Percentiles rank a stretch among this genome's conserved stretches.
phyloP scores from a whole-genome alignment of 2,113 vertebrate species.

The Lycocorax pyrrhopterus region DNA sequence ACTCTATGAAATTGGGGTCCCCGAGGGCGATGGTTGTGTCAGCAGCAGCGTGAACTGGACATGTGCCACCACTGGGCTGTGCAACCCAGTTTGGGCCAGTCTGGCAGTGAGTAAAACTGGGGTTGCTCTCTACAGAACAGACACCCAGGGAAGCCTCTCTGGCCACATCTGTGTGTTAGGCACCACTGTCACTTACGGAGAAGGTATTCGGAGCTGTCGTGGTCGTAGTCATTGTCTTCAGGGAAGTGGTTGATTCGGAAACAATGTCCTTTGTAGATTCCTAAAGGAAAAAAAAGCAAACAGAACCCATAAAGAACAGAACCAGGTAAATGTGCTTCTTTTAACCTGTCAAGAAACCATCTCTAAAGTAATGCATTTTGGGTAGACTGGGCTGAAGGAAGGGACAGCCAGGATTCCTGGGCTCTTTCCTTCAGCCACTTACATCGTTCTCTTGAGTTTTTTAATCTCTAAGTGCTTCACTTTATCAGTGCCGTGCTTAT shows the following conservation, averaged over 20 bases:
- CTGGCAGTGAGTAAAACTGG: neutral
- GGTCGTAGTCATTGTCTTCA: conserved; percentile 94
- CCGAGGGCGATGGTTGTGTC: neutral
- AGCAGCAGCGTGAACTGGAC: neutral
- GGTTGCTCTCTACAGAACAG: neutral
- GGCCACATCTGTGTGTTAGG: accelerated
- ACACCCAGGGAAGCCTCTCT: neutral
- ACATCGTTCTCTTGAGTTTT: neutral
- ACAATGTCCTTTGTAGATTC: conserved; percentile 93
- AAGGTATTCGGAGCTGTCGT: conserved; percentile 95
- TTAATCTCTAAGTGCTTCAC: conserved; percentile 5
- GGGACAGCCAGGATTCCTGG: neutral
- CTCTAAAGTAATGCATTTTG: neutral
- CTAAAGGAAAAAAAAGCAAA: conserved; percentile 64
- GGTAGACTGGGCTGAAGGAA: neutral
- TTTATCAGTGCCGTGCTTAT: neutral
- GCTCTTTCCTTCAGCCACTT: neutral
- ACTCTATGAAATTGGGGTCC: neutral
- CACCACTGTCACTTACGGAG: conserved; percentile 81
- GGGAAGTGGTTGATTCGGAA: conserved; percentile 98
- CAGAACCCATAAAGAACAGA: neutral
- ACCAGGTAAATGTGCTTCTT: neutral
- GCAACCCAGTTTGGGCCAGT: neutral
- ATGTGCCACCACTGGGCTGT: neutral
- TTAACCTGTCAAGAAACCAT: neutral